Conservation (phyloP, 2,888 invertebrate species). For the Hyles lineata region DNA sequence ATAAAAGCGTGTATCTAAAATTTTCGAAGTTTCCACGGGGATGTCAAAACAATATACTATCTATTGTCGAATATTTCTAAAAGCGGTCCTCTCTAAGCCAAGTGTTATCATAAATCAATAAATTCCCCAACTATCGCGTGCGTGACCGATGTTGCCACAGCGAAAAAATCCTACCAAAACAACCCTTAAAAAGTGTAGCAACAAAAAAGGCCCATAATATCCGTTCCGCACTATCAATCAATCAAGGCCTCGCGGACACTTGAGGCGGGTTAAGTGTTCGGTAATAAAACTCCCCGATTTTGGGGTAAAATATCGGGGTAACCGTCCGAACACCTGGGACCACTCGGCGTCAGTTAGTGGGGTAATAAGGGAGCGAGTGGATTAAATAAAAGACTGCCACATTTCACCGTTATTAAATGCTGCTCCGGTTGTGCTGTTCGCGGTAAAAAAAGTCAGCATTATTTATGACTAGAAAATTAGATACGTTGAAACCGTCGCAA, state of each 20-base stretch:
- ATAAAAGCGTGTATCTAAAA: background rate
- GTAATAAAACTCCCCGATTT: conserved; percentile 51
- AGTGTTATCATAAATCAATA: conserved; percentile 21
- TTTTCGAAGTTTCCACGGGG: background rate
- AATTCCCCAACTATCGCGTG: conserved; percentile 16
- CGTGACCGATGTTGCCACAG: conserved; percentile 23
- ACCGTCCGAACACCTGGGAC: conserved; percentile 52
- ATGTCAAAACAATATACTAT: background rate
- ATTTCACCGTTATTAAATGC: conserved; percentile 23
- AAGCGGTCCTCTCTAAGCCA: background rate
- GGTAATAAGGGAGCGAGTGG: conserved; percentile 23
- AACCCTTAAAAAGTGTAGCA: conserved; percentile 30
- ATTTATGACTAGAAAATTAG: no score
- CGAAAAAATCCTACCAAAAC: conserved; percentile 22
- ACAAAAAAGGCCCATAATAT: conserved; percentile 38
- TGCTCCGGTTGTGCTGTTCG: background rate
- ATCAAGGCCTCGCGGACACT: conserved; percentile 53
- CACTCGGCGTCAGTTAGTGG: conserved; percentile 31
- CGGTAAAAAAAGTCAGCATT: background rate
- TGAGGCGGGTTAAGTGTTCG: conserved; percentile 57
- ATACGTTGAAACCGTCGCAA: no score
- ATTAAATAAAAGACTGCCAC: conserved; percentile 23
- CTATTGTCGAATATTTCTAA: background rate
- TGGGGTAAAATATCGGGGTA: conserved; percentile 47
- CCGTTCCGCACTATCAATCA: conserved; percentile 56